Conservation (phyloP, 2,797 vertebrate species). For the Hippopotamyrus pictus region DNA sequence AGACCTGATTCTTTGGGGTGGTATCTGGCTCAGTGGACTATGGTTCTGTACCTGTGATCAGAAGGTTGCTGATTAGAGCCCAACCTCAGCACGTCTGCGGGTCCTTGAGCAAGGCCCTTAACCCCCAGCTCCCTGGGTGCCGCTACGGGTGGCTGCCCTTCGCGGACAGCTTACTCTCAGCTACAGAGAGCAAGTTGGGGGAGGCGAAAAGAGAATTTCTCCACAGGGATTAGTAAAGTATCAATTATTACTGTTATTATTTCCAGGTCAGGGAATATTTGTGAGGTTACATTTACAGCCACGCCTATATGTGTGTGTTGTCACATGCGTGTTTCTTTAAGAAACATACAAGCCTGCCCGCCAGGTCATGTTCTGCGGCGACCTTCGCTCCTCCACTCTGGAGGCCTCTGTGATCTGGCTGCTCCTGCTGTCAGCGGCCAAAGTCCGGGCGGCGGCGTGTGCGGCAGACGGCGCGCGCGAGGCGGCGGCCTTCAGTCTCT, state of each 20-base stretch:
- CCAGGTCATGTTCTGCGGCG: slow-evolving; percentile 15
- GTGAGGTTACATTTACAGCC: neutral
- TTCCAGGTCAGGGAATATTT: neutral
- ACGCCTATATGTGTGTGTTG: neutral
- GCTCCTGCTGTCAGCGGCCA: slow-evolving; percentile 38
- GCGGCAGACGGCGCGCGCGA: neutral
- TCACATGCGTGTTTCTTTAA: neutral
- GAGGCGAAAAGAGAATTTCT: neutral
- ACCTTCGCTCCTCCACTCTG: slow-evolving; percentile 60
- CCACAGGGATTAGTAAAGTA: neutral
- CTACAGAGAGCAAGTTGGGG: neutral
- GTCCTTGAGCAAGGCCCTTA: neutral
- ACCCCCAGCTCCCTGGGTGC: neutral
- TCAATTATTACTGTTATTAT: neutral
- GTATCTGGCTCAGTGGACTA: neutral
- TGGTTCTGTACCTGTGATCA: neutral
- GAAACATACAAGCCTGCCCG: neutral
- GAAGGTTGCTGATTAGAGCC: neutral
- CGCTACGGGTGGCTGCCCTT: neutral
- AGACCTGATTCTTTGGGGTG: neutral
- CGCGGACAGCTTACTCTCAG: neutral
- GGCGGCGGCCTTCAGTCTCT: slow-evolving; percentile 6
- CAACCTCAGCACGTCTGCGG: neutral
- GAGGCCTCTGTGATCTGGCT: slow-evolving; percentile 25
- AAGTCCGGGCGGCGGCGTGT: slow-evolving; percentile 47